These are phyloP conservation scores for Excalfactoria chinensis DNA, from an alignment of 2,113 vertebrate species.

Conservation along the genomic window DNA sequence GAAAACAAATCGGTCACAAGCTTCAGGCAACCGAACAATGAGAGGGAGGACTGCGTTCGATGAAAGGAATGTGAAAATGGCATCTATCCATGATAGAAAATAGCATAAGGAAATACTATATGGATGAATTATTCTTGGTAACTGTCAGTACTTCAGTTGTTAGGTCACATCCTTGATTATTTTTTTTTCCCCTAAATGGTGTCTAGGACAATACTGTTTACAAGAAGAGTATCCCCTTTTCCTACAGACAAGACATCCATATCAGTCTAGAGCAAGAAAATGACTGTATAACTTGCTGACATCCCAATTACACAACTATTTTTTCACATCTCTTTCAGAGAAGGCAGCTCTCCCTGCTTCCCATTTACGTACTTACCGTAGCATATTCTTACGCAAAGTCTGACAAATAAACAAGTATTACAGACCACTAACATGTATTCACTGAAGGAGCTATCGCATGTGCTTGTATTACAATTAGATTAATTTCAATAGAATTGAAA, in stretches of 20 bases:
- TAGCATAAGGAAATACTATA: constrained; percentile 40
- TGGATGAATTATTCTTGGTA: background rate
- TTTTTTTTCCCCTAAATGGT: background rate
- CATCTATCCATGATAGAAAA: background rate
- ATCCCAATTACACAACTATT: background rate
- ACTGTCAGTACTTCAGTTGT: constrained; percentile 9
- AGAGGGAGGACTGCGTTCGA: background rate
- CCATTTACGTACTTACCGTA: background rate
- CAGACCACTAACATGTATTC: background rate
- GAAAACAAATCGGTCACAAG: background rate
- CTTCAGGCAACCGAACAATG: background rate
- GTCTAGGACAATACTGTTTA: constrained; percentile 5
- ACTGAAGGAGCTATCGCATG: background rate
- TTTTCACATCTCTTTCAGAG: background rate
- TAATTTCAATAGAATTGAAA: background rate
- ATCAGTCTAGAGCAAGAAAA: background rate
- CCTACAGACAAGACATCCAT: background rate
- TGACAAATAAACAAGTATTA: background rate
- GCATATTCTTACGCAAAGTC: background rate
- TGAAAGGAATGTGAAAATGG: background rate
- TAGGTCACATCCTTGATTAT: constrained; percentile 40
- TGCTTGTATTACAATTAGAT: background rate
- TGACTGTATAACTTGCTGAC: background rate
- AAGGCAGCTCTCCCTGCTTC: background rate
- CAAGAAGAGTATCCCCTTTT: constrained; percentile 7